These are phyloP conservation scores for Ectemnius cavifrons DNA, from an alignment of 2,888 invertebrate species.

Conservation along the genomic window DNA sequence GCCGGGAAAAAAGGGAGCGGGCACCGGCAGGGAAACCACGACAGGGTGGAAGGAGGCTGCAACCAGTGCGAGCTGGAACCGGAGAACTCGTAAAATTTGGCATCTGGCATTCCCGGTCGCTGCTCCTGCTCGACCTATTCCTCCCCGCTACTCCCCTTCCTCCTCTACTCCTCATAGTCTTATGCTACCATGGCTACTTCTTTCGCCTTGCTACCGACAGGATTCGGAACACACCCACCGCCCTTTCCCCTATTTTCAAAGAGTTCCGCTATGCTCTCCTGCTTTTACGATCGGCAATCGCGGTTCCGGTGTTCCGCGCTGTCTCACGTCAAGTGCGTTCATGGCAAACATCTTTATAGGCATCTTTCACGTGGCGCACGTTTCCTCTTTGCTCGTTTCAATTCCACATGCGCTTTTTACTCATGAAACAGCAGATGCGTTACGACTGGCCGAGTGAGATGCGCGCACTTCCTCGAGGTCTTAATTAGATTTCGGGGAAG, in stretches of 20 bases:
- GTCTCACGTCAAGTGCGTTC: conserved; percentile 68
- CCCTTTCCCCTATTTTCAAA: conserved; percentile 28
- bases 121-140: conserved; percentile 27
- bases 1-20: conserved; percentile 38
- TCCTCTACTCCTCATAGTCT: neutral
- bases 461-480: too few relatives aligned
- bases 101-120: conserved; percentile 51
- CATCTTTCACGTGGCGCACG: conserved; percentile 8
- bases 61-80: conserved; percentile 31
- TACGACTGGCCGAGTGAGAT: too few relatives aligned
- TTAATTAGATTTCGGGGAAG: too few relatives aligned
- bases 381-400: conserved; percentile 30
- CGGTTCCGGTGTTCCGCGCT: conserved; percentile 66
- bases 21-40: conserved; percentile 11
- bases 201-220: conserved; percentile 46
- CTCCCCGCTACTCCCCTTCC: conserved; percentile 15
- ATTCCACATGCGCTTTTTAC: conserved; percentile 3
- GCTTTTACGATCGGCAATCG: conserved; percentile 57
- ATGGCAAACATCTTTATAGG: conserved; percentile 66
- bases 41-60: conserved; percentile 11
- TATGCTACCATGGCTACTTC: conserved; percentile 35
- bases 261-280: conserved; percentile 41
- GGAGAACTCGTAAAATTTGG: conserved; percentile 64
- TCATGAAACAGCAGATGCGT: neutral
- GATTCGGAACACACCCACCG: conserved; percentile 61